Percentiles rank a stretch among this genome's conserved stretches.
Conservation (phyloP, 2,113 vertebrate genomes). For the Prunella himalayana region DNA sequence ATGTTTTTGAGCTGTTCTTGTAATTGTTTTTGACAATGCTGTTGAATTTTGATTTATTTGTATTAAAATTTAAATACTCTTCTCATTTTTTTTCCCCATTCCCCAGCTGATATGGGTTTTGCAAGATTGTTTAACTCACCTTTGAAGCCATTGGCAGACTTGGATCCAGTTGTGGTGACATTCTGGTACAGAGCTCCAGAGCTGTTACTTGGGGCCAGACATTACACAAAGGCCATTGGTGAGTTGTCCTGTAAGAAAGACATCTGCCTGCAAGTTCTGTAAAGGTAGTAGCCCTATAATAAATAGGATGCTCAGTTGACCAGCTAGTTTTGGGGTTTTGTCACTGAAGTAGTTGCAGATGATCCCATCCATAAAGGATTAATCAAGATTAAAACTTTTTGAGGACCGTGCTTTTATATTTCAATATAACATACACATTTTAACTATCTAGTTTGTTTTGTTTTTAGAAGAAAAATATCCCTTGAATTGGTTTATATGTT, state of each 20-base stretch:
- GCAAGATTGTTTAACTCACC: slow-evolving; percentile 90
- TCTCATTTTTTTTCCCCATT: background rate
- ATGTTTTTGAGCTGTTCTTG: background rate
- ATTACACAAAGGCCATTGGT: slow-evolving; percentile 99
- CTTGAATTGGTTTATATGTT: background rate
- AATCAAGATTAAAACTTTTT: background rate
- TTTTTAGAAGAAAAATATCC: background rate
- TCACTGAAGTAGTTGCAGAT: background rate
- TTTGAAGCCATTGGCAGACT: slow-evolving; percentile 87
- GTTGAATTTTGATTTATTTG: background rate
- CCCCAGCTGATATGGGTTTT: slow-evolving; percentile 89
- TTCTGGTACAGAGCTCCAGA: slow-evolving; percentile 94
- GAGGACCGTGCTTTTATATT: background rate
- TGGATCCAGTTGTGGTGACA: slow-evolving; percentile 90
- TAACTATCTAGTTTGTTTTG: background rate
- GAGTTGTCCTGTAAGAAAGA: slow-evolving; percentile 58
- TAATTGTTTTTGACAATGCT: background rate
- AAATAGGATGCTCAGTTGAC: background rate
- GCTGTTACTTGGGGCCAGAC: slow-evolving; percentile 91
- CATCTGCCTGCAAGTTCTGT: background rate
- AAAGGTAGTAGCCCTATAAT: background rate
- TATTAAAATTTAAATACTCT: background rate
- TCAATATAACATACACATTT: background rate
- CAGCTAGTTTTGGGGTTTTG: background rate
- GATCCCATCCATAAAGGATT: background rate